Conservation (phyloP, 2,888 invertebrate species). For the Troides oblongomaculatus region DNA sequence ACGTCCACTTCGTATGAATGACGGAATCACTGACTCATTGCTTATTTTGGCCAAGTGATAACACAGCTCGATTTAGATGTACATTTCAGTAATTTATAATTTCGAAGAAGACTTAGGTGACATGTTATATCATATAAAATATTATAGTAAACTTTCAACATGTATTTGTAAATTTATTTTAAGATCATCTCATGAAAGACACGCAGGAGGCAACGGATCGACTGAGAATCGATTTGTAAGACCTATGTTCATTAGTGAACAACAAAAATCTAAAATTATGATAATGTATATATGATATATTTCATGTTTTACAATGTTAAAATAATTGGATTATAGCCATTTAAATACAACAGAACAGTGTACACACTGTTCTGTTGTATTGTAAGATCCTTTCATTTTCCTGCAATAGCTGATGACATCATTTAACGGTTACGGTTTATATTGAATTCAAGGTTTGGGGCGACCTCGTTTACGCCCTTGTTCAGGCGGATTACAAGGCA, state of each 20-base stretch:
- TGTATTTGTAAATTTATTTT: too few species aligned
- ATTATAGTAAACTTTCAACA: too few species aligned
- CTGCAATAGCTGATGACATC: conserved; percentile 11
- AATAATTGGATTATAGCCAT: neutral
- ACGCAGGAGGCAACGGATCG: neutral
- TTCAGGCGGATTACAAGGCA: too few species aligned
- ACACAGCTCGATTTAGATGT: conserved; percentile 12
- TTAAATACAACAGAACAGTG: neutral
- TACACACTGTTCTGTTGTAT: too few species aligned
- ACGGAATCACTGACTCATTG: conserved; percentile 24
- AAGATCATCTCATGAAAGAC: too few species aligned
- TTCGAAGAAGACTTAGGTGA: too few species aligned
- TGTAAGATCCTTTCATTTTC: neutral
- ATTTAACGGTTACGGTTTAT: conserved; percentile 2
- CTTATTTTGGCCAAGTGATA: conserved; percentile 24
- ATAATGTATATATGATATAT: neutral
- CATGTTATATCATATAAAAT: too few species aligned
- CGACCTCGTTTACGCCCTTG: neutral
- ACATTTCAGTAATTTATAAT: neutral
- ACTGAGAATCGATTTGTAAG: too few species aligned
- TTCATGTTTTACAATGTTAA: neutral
- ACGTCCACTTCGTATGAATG: conserved; percentile 5
- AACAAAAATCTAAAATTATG: too few species aligned
- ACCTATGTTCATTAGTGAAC: too few species aligned
- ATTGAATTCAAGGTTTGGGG: conserved; percentile 13